Conservation (phyloP, 1,140 invertebrate species). For the Maniola jurtina region DNA sequence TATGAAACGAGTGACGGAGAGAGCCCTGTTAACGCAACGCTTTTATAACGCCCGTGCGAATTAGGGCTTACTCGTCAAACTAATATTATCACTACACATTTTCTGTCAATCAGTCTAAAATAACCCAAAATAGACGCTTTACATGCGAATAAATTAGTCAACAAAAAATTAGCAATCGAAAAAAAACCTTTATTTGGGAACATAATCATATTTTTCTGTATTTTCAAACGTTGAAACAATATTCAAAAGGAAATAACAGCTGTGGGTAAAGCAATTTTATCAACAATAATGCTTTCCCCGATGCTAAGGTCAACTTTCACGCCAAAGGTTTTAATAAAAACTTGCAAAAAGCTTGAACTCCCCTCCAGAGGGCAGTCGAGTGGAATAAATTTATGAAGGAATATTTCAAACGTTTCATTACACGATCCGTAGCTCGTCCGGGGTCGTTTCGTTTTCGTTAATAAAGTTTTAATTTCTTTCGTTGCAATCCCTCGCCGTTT, state of each 20-base stretch:
- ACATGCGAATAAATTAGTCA: too few relatives aligned
- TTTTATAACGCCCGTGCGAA: too few relatives aligned
- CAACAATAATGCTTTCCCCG: not conserved
- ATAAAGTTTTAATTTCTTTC: slow-evolving; percentile 26
- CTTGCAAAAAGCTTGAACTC: slow-evolving; percentile 34
- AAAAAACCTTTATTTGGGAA: not conserved
- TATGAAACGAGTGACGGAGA: too few relatives aligned
- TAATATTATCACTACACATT: too few relatives aligned
- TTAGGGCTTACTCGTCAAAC: too few relatives aligned
- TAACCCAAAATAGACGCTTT: too few relatives aligned
- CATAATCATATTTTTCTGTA: not conserved
- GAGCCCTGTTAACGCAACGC: too few relatives aligned
- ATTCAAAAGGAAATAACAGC: not conserved
- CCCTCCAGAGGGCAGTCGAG: slow-evolving; percentile 24
- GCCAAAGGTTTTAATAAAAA: slow-evolving; percentile 37
- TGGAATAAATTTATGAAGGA: slow-evolving; percentile 31
- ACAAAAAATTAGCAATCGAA: too few relatives aligned
- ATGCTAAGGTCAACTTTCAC: slow-evolving; percentile 6
- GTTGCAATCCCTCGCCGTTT: slow-evolving; percentile 5
- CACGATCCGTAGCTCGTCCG: slow-evolving; percentile 7
- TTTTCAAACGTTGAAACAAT: not conserved
- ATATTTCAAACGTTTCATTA: slow-evolving; percentile 37
- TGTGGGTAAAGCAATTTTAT: not conserved
- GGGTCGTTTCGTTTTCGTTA: slow-evolving; percentile 15
- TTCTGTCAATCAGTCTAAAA: too few relatives aligned